A percentile compares a stretch with the other conserved stretches of the same genome.
Conservation (phyloP, 2,888 invertebrate genomes). For the Tribolium freemani region DNA sequence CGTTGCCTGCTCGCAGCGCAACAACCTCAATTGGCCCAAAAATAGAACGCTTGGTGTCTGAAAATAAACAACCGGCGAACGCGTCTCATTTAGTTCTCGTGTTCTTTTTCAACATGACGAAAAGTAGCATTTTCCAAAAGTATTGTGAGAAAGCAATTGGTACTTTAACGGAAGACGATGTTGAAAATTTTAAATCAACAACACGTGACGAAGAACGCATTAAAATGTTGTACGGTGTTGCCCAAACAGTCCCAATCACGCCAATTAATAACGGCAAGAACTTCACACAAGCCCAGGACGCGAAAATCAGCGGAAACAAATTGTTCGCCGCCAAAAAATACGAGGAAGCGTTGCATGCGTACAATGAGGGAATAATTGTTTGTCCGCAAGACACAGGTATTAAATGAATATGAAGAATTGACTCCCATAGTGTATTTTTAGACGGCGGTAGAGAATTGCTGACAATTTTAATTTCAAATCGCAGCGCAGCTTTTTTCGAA, state of each 20-base stretch:
- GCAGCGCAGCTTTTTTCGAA: conserved; percentile 85
- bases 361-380: conserved; percentile 78
- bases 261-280: conserved; percentile 71
- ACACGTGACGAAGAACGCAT: conserved; percentile 77
- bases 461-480: conserved; percentile 81
- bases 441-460: conserved; percentile 71
- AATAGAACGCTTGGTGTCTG: conserved; percentile 30
- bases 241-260: conserved; percentile 60
- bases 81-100: conserved; percentile 5
- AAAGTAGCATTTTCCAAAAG: conserved; percentile 71
- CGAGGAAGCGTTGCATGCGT: conserved; percentile 77
- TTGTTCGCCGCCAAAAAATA: conserved; percentile 81
- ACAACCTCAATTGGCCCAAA: conserved; percentile 21
- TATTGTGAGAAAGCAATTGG: conserved; percentile 73
- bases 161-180: conserved; percentile 69
- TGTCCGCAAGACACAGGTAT: conserved; percentile 80
- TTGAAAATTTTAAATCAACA: conserved; percentile 76
- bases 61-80: conserved; percentile 33
- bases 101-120: conserved; percentile 12
- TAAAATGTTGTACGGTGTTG: conserved; percentile 71
- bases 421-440: conserved; percentile 56
- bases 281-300: conserved; percentile 72
- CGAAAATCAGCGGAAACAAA: conserved; percentile 81
- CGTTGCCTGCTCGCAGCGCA: conserved; percentile 3
- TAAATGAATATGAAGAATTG: conserved; percentile 63